These are phyloP conservation scores for Pteruthius melanotis DNA, from an alignment of 2,113 vertebrate genomes.

Conservation along the genomic window DNA sequence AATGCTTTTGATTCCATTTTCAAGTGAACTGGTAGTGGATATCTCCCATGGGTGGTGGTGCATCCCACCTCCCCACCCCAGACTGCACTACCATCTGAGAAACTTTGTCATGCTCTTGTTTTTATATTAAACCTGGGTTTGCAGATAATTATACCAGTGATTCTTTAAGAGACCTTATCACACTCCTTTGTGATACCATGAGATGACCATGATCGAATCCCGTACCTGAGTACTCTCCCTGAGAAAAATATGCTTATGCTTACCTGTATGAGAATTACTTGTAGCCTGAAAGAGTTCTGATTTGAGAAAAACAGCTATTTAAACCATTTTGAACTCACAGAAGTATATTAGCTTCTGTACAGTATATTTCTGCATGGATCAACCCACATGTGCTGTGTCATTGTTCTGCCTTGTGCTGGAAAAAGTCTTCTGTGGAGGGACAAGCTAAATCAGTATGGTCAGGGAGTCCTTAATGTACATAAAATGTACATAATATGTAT, in stretches of 20 bases:
- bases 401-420: neutral
- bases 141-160: neutral
- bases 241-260: neutral
- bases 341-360: neutral
- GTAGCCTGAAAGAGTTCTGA: neutral
- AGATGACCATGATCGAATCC: neutral
- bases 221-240: neutral
- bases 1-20: neutral
- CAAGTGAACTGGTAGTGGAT: neutral
- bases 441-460: neutral
- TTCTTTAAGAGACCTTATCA: neutral
- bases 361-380: neutral
- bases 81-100: neutral
- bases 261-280: neutral
- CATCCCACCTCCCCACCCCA: neutral
- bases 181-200: neutral
- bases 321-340: neutral
- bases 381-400: neutral
- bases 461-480: neutral
- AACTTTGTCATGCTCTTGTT: neutral
- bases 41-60: accelerated
- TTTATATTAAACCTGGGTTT: neutral
- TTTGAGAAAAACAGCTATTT: neutral
- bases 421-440: neutral
- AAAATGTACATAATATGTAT: too few relatives aligned